A percentile compares a stretch with the other conserved stretches of the same genome.
phyloP scores from a whole-genome alignment of 2,797 vertebrate species.

The Intellagama lesueurii region DNA sequence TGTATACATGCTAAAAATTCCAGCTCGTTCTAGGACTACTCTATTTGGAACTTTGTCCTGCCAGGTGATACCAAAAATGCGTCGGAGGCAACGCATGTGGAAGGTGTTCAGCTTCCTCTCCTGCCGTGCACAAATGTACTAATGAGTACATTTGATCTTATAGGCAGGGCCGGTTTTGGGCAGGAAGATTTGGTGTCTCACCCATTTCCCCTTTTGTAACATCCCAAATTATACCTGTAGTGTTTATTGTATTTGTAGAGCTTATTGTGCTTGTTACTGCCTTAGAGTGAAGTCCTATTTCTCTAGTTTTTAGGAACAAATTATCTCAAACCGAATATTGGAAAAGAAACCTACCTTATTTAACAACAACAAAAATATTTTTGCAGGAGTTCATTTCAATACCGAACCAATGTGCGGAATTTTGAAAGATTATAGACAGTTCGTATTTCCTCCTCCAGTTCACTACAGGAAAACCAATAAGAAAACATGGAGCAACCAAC shows the following conservation, averaged over 20 bases:
- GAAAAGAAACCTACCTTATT: not conserved
- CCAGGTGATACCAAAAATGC: too few species aligned
- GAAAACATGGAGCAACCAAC: not conserved
- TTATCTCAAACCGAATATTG: not conserved
- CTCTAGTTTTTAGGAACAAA: not conserved
- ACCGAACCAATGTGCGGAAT: not conserved
- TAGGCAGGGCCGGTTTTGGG: not conserved
- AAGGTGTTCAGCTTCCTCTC: too few species aligned
- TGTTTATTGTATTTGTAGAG: not conserved
- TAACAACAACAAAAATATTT: too few species aligned
- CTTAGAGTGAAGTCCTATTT: not conserved
- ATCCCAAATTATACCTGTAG: not conserved
- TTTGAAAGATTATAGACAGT: not conserved
- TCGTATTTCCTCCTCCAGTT: not conserved
- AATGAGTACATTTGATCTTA: conserved; percentile 51
- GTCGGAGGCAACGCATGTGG: too few species aligned
- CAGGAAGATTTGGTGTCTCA: not conserved
- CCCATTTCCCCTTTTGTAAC: not conserved
- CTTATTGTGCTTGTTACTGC: not conserved
- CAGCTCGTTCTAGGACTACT: too few species aligned
- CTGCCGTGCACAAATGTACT: too few species aligned
- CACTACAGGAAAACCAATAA: not conserved
- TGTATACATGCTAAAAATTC: too few species aligned
- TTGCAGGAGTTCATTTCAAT: not conserved
- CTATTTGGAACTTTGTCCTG: too few species aligned